phyloP scores from a whole-genome alignment of 1,140 invertebrate genomes.

The Teleogryllus occipitalis region DNA sequence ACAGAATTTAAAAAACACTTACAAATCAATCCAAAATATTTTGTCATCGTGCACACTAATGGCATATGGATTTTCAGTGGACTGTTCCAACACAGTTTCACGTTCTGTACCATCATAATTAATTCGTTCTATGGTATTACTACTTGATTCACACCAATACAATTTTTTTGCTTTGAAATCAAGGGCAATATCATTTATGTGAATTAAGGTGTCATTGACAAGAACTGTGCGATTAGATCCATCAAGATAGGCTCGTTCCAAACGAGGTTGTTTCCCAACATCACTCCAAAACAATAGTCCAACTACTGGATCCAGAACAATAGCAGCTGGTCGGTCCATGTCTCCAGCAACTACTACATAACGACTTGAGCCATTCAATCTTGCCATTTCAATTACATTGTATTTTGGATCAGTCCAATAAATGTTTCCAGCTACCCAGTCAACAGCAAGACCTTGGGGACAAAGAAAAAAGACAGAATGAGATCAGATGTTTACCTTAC shows the following conservation, averaged over 20 bases:
- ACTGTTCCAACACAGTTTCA: constrained; percentile 30
- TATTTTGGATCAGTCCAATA: constrained; percentile 55
- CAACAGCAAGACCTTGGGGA: constrained; percentile 36
- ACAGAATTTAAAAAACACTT: constrained; percentile 27
- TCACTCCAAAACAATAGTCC: constrained; percentile 59
- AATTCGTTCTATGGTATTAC: constrained; percentile 39
- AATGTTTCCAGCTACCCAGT: constrained; percentile 44
- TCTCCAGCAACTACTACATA: constrained; percentile 41
- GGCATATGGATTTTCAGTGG: constrained; percentile 35
- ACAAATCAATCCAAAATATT: constrained; percentile 51
- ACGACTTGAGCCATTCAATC: constrained; percentile 40
- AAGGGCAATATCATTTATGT: constrained; percentile 49
- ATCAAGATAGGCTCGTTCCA: constrained; percentile 50
- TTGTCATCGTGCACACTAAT: constrained; percentile 40
- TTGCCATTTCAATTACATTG: constrained; percentile 47
- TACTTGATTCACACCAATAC: constrained; percentile 45
- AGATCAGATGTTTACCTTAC: too few species aligned
- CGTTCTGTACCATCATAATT: constrained; percentile 42
- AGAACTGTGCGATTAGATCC: constrained; percentile 46
- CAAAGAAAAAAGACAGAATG: constrained; percentile 9
- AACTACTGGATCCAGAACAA: constrained; percentile 53
- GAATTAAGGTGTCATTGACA: constrained; percentile 39
- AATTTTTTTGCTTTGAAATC: constrained; percentile 43
- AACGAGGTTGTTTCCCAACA: constrained; percentile 38
- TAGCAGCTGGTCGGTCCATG: constrained; percentile 41